These are phyloP conservation scores for Heliconius aoede DNA, from an alignment of 2,888 invertebrate species.

Conservation along the genomic window DNA sequence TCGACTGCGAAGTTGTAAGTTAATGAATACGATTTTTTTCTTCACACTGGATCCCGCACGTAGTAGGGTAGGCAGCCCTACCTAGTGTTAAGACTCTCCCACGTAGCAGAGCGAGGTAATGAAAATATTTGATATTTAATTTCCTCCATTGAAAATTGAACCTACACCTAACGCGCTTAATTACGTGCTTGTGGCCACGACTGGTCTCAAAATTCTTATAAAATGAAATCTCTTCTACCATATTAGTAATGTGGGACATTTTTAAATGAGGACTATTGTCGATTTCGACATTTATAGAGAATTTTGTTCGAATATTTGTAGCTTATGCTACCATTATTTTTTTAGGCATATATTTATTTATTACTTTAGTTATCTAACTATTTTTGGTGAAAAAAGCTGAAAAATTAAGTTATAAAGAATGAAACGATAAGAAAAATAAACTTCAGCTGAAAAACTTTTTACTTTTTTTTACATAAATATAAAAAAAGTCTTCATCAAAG, in stretches of 20 bases:
- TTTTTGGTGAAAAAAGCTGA: background rate
- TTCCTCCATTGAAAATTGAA: too few relatives aligned
- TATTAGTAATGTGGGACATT: slow-evolving; percentile 8
- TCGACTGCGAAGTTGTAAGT: background rate
- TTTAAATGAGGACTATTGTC: slow-evolving; percentile 13
- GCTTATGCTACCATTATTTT: background rate
- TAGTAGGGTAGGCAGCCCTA: too few relatives aligned
- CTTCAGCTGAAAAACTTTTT: background rate
- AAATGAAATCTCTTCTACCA: background rate
- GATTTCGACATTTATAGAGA: slow-evolving; percentile 13
- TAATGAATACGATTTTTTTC: background rate
- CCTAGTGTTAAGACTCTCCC: too few relatives aligned
- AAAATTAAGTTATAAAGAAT: background rate
- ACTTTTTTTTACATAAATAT: background rate
- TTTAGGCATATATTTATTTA: background rate
- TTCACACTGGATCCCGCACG: too few relatives aligned
- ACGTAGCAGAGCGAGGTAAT: too few relatives aligned
- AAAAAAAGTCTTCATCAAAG: background rate
- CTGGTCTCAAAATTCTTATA: background rate
- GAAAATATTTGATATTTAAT: too few relatives aligned
- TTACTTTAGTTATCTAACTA: background rate
- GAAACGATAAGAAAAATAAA: background rate
- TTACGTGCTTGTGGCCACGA: too few relatives aligned
- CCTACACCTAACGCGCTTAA: too few relatives aligned
- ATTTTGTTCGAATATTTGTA: background rate